Evolutionary conservation across 2,797 vertebrate genomes (phyloP).

Genomic region (Clarias fuscus): DNA sequence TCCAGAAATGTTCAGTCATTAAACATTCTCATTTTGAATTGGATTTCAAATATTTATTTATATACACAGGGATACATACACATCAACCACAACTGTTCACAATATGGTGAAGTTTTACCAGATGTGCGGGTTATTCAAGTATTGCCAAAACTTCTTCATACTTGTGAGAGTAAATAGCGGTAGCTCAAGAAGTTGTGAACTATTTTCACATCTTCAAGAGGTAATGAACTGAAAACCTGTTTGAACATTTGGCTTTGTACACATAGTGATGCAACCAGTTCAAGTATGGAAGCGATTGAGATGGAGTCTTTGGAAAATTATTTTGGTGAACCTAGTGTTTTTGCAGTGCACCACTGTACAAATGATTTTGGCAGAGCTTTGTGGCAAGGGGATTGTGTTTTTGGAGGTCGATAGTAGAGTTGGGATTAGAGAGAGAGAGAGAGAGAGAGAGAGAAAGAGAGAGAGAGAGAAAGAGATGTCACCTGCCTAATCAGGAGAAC

Average conservation of each 20-base stretch:
- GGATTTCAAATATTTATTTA: neutral
- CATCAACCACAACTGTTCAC: neutral
- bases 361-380: constrained; percentile 35
- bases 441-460: constrained; percentile 4
- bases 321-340: constrained; percentile 13
- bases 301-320: constrained; percentile 19
- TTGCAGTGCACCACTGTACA: constrained; percentile 13
- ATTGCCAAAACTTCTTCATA: neutral
- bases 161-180: neutral
- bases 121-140: neutral
- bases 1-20: neutral
- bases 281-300: constrained; percentile 14
- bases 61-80: no score
- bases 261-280: constrained; percentile 1
- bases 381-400: constrained; percentile 4
- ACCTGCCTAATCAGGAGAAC: constrained; percentile 31
- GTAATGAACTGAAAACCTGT: neutral
- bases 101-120: neutral
- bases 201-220: constrained; percentile 8
- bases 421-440: constrained; percentile 24
- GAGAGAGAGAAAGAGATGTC: constrained; percentile 26
- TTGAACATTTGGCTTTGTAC: constrained; percentile 2
- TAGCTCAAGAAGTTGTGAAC: neutral
- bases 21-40: neutral
- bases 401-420: constrained; percentile 6